Percentiles rank a stretch among this genome's conserved stretches.
Evolutionary conservation across 2,797 vertebrate genomes (phyloP).

Genomic region (Bradypodion ventrale): DNA sequence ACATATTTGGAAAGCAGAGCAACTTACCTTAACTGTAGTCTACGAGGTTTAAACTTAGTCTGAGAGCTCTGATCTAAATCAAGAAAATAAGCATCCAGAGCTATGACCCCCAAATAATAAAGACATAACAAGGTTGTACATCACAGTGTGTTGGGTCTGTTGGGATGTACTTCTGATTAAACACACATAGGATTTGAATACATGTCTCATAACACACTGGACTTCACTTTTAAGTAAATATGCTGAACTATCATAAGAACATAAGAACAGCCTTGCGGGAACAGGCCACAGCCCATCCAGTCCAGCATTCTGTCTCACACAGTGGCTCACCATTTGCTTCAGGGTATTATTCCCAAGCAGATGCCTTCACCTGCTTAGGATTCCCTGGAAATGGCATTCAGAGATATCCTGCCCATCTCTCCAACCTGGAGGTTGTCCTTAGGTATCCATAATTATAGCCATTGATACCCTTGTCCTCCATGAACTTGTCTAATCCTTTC

Average conservation of each 20-base stretch:
- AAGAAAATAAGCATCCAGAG: not conserved
- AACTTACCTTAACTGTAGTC: constrained; percentile 46
- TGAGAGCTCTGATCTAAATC: not conserved
- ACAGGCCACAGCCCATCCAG: no score
- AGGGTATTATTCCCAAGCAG: no score
- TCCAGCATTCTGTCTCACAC: no score
- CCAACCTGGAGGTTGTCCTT: no score
- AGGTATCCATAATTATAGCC: no score
- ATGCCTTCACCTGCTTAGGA: no score
- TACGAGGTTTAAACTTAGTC: not conserved
- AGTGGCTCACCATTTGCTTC: no score
- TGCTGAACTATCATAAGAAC: not conserved
- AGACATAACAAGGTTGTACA: not conserved
- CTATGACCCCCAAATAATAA: not conserved
- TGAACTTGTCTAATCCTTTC: no score
- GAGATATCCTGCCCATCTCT: no score
- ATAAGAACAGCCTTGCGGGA: no score
- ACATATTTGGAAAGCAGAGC: constrained; percentile 29
- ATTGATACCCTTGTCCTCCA: no score
- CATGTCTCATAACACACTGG: not conserved
- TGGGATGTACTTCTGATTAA: not conserved
- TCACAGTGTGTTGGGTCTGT: not conserved
- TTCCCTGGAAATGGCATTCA: no score
- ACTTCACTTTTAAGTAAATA: not conserved
- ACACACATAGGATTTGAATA: not conserved